A percentile compares a stretch with the other conserved stretches of the same genome.
Conservation (phyloP, 2,888 invertebrate genomes). For the Stomorhina lunata region DNA sequence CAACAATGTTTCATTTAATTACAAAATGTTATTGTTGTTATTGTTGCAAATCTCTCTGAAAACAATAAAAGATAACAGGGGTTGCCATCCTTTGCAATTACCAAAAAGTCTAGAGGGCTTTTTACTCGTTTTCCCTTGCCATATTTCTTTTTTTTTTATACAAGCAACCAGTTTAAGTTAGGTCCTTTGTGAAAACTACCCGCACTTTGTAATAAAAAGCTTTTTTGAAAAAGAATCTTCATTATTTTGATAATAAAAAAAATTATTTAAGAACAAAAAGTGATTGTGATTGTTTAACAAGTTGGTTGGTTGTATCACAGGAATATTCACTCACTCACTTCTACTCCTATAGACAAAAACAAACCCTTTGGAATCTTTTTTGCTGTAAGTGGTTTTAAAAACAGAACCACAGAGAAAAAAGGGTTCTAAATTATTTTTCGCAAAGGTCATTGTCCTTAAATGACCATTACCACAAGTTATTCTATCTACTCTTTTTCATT, state of each 20-base stretch:
- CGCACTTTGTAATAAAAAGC: constrained; percentile 28
- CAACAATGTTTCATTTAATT: background rate
- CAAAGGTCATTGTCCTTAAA: constrained; percentile 38
- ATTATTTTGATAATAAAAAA: background rate
- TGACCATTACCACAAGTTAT: constrained; percentile 34
- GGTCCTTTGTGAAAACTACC: constrained; percentile 11
- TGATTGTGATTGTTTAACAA: constrained; percentile 31
- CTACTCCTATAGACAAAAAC: no score
- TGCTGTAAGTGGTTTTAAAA: constrained; percentile 15
- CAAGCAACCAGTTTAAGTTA: background rate
- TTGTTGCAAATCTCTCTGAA: background rate
- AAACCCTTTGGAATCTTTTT: constrained; percentile 20
- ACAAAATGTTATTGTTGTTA: background rate
- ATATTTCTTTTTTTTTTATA: background rate
- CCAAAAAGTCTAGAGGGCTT: background rate
- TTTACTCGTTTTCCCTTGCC: background rate
- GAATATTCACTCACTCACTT: background rate
- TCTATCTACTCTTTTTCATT: constrained; percentile 3
- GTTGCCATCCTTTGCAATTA: constrained; percentile 3
- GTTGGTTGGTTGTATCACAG: constrained; percentile 30
- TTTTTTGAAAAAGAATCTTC: background rate
- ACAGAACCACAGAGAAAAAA: constrained; percentile 41
- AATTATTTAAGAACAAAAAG: background rate
- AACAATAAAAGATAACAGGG: background rate
- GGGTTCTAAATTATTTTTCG: constrained; percentile 16